Evolutionary conservation across 2,888 invertebrate genomes (phyloP), one percentile per base, ranked within the genome.

Genomic region (Cabera pusaria): DNA sequence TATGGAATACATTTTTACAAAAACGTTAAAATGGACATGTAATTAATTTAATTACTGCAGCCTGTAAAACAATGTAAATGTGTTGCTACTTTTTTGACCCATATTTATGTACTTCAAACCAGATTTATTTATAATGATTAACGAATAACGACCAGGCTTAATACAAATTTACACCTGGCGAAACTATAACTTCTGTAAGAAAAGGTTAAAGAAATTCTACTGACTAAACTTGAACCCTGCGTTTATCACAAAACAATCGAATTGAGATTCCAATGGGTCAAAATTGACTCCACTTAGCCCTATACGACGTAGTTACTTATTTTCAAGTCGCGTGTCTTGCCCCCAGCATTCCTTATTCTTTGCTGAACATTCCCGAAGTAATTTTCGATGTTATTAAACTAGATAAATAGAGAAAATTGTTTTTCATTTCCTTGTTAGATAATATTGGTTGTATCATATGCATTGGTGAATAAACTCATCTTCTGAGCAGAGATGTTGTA

Each of bases 361-460:
- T 67, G 55, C 61, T 72, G 69, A 73, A 21, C 22, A 32, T 77
- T 76, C 74, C 67, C 55, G 64, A 69, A 72, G 79, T 70, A 85
- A 83, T 84, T 86, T 83, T 77, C 77, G 66, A 69, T 60, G 71
- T 73, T 69, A 65, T 48, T 40, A 44, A 33, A 32, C 37, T 34
- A 47, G 61, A 54, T 65, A 56, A 50, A 51, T 42, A 33, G 59
- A 62, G 64, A 70, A 70, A 71, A 62, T 65, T n/a, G 54, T 56
- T 59, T 57, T 69, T 73, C 63, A 72, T 75, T 80, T 74, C 71
- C 72, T 72, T 44, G 54, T 62, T 62, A 51, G 64, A 59, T 61
- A 59, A 70, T 66, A 72, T 75, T 62, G 59, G 54, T 49, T 40
- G 49, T 53, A 52, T 53, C 43, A 56, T 59, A 64, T 64, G 50